Base-by-base conservation (phyloP, 2,113 vertebrate species). In the Callaeas wilsoni region DNA sequence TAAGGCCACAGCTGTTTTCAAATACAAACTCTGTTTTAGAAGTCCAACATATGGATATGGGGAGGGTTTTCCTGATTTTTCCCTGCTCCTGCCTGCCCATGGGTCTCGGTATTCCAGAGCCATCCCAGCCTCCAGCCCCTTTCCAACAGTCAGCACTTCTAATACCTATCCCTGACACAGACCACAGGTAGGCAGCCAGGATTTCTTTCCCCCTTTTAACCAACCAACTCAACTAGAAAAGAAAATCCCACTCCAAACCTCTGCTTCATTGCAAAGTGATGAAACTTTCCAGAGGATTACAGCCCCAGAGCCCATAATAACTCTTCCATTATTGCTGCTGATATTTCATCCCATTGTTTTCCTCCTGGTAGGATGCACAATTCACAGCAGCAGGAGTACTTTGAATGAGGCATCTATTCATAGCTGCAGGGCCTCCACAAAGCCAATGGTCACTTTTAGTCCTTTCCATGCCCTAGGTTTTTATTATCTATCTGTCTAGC, bases 81-180 rank as follows among this genome's bases (percentile, higher is more conserved):
- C n/a, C 30, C 32, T 47, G 44, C 46, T 62, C 49, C n/a, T 32
- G 21, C n/a, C 50, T 27, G 4, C 27, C 75, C 41, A 32, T 13
- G 27, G 46, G 8, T 39, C 37, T 57, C 7, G 0, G 32, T 52
- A 50, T 74, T 63, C 55, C 56, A 39, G 13, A 7, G 46, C 26
- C 47, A 70, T 7, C 20, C 35, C 53, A 50, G 17, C 20, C 7
- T 42, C 33, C 52, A 30, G 16, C 63, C 63, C 62, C 90, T 86
- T 12, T 70, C 42, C 67, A 63, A 27, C 32, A 44, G 55, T 29
- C 57, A 84, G 29, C 42, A 57, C 52, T 62, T 49, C 23, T 42
- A 70, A 29, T 21, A 76, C 29, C 52, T 29, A 5, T 11, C 30
- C 46, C 52, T 5, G 1, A 39, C 37, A 50, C 0, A 0, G 39